A percentile compares a stretch with the other conserved stretches of the same genome.
Evolutionary conservation across 2,888 invertebrate species (phyloP).

Genomic region (Lumbricus terrestris): DNA sequence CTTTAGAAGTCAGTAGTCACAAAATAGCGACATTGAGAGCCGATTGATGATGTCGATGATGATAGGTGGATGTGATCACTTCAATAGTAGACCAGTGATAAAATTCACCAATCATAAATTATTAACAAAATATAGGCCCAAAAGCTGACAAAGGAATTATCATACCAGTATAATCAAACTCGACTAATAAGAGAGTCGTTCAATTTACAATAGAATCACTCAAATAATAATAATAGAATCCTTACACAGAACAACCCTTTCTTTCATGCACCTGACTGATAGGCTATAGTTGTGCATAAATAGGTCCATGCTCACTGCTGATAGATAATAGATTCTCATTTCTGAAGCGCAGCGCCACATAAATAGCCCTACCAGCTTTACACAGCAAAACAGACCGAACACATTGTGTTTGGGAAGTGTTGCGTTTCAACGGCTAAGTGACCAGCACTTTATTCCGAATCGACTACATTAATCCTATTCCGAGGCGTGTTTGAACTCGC

Average conservation of each 20-base stretch:
- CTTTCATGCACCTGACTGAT: background rate
- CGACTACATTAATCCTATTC: background rate
- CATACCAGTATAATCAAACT: too few relatives aligned
- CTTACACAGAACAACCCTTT: background rate
- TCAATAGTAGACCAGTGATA: background rate
- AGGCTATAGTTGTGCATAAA: too few relatives aligned
- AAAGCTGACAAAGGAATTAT: background rate
- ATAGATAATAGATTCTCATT: background rate
- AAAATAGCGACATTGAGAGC: background rate
- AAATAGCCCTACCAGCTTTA: too few relatives aligned
- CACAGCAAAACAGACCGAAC: background rate
- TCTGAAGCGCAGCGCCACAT: background rate
- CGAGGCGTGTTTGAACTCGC: background rate
- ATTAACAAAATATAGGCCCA: background rate
- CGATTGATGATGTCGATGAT: background rate
- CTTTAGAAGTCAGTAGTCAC: background rate
- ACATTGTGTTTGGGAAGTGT: background rate
- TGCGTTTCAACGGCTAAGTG: background rate
- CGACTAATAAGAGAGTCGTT: too few relatives aligned
- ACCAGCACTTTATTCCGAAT: background rate
- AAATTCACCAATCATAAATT: background rate
- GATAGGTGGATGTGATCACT: background rate
- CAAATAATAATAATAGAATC: too few relatives aligned
- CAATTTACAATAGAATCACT: too few relatives aligned
- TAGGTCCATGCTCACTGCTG: too few relatives aligned